Evolutionary conservation across 64 coral and sea anemone species (phyloP), one percentile per base, ranked within the genome.

Genomic region (Pocillopora damicornis): DNA sequence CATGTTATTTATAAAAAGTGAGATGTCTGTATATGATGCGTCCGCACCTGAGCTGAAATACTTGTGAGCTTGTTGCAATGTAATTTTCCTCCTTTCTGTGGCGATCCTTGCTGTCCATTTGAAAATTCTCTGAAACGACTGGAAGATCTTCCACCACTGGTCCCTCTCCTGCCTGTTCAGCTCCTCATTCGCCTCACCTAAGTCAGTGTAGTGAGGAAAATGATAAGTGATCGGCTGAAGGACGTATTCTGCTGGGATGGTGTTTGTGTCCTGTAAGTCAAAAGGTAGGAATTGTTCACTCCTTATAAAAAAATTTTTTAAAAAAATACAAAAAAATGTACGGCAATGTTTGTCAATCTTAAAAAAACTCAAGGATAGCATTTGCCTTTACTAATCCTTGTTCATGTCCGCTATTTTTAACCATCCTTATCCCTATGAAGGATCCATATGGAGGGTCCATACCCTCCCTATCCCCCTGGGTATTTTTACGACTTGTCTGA

Each of bases 181-280:
- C 26, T 93, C 94, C 61, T 75, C 78, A 17, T 79, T 80, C 37
- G 66, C 88, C 57, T 93, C 91, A 7, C 91, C 87, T 56, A 93
- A 89, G 25, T 96, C 94, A 15, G 85, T 96, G 73, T 82, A 96
- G 63, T 96, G 61, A 30, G 78, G 91, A 63, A 93, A 90, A 30
- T 76, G 89, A 23, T 89, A 61, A 5, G 94, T 96, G 63, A 96
- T 81, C 61, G 94, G 94, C 80, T 96, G 94, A 77, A 96, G 91
- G 3, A 96, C 91, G 64, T 96, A 96, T 37, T 96, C 94, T 2
- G 69, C 15, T 0, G 94, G 94, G 30, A 93, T 61, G 15, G 94
- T 82, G 89, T 96, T 96, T 51, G 75, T 86, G 81, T 96, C 93
- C 93, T 95, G 15, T 9, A 63, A 35, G 30, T 57, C 36, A 34